These are phyloP conservation scores for Apodemia duryi DNA, from an alignment of 2,888 invertebrate species.

Conservation along the genomic window DNA sequence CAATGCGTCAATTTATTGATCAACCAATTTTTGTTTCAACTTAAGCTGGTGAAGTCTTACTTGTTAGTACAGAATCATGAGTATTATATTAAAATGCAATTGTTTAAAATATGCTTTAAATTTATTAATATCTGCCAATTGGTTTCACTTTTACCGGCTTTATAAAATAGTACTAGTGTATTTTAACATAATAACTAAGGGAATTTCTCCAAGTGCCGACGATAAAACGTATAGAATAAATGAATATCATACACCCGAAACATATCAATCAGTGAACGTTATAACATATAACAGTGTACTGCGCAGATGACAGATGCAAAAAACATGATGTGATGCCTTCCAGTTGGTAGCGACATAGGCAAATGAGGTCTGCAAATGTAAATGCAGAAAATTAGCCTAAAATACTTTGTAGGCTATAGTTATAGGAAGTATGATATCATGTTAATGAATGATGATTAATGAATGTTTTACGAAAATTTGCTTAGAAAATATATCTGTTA, in stretches of 20 bases:
- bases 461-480: not conserved
- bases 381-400: slow-evolving; percentile 12
- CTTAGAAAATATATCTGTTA: not conserved
- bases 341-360: slow-evolving; percentile 10
- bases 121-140: no score
- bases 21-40: no score
- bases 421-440: not conserved
- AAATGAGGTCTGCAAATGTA: slow-evolving; percentile 13
- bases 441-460: not conserved
- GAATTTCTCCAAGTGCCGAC: no score
- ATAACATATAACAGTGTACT: not conserved
- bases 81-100: not conserved
- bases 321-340: slow-evolving; percentile 5
- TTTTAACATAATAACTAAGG: no score
- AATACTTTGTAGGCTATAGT: not conserved
- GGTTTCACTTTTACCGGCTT: no score
- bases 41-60: no score
- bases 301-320: not conserved
- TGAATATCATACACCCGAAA: not conserved
- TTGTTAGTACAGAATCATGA: no score
- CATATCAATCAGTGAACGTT: not conserved
- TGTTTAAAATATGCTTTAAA: no score
- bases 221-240: no score
- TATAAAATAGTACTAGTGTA: no score
- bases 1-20: no score